Evolutionary conservation across 2,888 invertebrate species (phyloP), one percentile per base, ranked within the genome.

Genomic region (Thecophora atra): DNA sequence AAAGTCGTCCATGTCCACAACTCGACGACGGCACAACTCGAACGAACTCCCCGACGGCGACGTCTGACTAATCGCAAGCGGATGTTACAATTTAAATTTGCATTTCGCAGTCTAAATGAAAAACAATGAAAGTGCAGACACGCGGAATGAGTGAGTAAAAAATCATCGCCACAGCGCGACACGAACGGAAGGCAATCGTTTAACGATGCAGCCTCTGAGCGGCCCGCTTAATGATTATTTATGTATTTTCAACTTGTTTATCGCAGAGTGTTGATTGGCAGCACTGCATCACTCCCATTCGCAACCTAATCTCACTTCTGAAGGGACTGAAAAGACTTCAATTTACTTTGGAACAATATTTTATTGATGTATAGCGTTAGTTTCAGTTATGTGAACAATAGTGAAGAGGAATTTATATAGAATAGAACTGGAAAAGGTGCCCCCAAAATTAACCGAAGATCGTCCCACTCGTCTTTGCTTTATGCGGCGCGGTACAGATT

Each of bases 51-150:
- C 19, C 58, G 69, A 24, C n/a, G 44, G 19, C 62, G 60, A 69
- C 69, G 60, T 28, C 71, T 73, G 72, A 76, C 76, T 76, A 79
- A 78, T 78, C 78, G 79, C 77, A 78, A 72, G 73, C 77, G 79
- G 78, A 80, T 76, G 76, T 74, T 76, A 71, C 79, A 77, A 79
- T 81, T 78, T 78, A 80, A 82, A 80, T 83, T 83, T 82, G 79
- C 81, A 81, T 80, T 78, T 78, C 73, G 76, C 77, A 76, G 76
- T 73, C 72, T 68, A 63, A 70, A 63, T n/a, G 44, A 63, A 13
- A 63, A 63, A 63, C 44, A 63, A 63, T 63, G 21, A 11, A 42
- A 24, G 26, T n/a, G 64, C 19, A 51, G 66, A 21, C 28, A 52
- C 51, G 52, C 64, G 47, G 47, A 64, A 44, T 24, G 24, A 47